Conservation (phyloP, 2,888 invertebrate genomes). For the Ligdia adustata region DNA sequence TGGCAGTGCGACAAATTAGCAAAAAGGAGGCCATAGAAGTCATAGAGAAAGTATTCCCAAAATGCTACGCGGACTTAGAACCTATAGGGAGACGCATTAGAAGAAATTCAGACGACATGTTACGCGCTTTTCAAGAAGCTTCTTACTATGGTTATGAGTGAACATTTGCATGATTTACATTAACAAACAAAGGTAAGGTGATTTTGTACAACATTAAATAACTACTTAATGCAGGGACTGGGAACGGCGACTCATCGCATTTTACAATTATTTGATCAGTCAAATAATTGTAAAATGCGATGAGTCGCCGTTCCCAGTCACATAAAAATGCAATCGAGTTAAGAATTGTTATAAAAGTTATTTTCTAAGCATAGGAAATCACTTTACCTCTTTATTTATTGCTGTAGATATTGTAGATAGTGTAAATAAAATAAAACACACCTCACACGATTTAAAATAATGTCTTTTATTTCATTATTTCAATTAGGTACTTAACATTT, state of each 20-base stretch:
- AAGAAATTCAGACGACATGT: slow-evolving; percentile 90
- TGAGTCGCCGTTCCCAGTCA: too few relatives aligned
- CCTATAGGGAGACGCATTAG: slow-evolving; percentile 93
- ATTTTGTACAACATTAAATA: not conserved
- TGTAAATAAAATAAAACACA: slow-evolving; percentile 58
- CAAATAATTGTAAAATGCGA: too few relatives aligned
- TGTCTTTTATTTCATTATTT: slow-evolving; percentile 81
- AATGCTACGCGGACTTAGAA: slow-evolving; percentile 96
- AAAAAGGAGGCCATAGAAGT: slow-evolving; percentile 88
- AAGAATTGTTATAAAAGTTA: too few relatives aligned
- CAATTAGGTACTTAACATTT: slow-evolving; percentile 51
- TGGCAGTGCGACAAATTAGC: slow-evolving; percentile 91
- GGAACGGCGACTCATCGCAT: too few relatives aligned
- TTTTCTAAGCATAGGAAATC: not conserved
- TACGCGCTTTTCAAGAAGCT: slow-evolving; percentile 90
- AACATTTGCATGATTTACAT: not conserved
- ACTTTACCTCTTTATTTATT: slow-evolving; percentile 1
- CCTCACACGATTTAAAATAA: slow-evolving; percentile 72
- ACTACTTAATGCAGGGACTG: not conserved
- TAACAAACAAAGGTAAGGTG: not conserved
- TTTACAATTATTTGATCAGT: too few relatives aligned
- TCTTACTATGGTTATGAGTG: slow-evolving; percentile 90
- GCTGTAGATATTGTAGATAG: slow-evolving; percentile 31
- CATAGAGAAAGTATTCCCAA: slow-evolving; percentile 94
- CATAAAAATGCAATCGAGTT: too few relatives aligned